phyloP scores from a whole-genome alignment of 2,113 vertebrate genomes.

The Origma solitaria region DNA sequence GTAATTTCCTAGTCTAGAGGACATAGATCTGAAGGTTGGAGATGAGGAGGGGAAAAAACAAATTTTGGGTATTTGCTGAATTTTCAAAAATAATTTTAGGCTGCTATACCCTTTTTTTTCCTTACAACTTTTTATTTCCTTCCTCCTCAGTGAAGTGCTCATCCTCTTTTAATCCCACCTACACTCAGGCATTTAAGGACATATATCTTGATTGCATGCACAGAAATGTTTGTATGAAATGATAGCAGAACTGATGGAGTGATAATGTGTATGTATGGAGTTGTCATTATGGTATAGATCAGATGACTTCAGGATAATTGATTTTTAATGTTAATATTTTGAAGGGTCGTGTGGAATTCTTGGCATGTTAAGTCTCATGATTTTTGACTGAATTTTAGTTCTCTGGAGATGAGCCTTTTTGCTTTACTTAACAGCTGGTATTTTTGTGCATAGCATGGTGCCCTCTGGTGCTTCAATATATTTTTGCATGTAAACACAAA shows the following conservation, averaged over 20 bases:
- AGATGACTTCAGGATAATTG: neutral
- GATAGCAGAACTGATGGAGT: neutral
- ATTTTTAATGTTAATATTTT: neutral
- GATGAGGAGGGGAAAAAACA: neutral
- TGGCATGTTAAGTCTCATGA: neutral
- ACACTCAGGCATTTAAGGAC: neutral
- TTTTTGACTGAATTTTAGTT: neutral
- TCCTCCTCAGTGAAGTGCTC: neutral
- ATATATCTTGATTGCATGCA: neutral
- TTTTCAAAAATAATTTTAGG: neutral
- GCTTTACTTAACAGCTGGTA: neutral
- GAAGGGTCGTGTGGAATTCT: neutral
- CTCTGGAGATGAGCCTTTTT: neutral
- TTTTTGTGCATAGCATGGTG: neutral
- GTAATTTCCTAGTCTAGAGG: neutral
- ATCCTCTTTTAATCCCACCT: neutral
- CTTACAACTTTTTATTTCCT: neutral
- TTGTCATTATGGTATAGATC: neutral
- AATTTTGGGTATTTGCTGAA: neutral
- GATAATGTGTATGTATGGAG: neutral
- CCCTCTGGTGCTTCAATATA: constrained; percentile 25
- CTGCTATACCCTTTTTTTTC: neutral
- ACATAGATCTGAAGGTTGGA: neutral
- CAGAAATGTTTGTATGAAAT: neutral
- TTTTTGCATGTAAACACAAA: neutral